phyloP scores from a whole-genome alignment of 2,113 vertebrate genomes.

The Mobula hypostoma region DNA sequence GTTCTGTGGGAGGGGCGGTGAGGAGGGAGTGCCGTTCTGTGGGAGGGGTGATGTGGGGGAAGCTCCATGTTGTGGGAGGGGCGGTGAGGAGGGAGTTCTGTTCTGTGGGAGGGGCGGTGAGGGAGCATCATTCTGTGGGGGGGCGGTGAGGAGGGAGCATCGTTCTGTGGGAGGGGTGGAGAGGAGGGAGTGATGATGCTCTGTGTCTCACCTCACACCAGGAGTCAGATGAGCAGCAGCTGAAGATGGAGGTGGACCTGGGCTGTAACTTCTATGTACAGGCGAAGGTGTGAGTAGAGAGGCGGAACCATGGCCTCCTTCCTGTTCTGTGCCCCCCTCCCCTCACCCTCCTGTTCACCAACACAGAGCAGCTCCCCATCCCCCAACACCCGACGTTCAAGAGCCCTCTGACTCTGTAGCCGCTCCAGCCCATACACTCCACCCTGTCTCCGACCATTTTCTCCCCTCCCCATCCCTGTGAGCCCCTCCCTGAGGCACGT shows the following conservation, averaged over 20 bases:
- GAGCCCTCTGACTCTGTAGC: not conserved
- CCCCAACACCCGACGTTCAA: too few relatives aligned
- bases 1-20: not conserved
- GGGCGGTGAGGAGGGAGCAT: too few relatives aligned
- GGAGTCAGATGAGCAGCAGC: conserved; percentile 57
- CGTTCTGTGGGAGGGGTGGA: too few relatives aligned
- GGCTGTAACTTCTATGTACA: conserved; percentile 82
- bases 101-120: too few relatives aligned
- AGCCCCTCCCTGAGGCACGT: not conserved
- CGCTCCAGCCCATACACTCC: too few relatives aligned
- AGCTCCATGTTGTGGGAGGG: too few relatives aligned
- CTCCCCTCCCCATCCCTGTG: too few relatives aligned
- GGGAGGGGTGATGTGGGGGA: too few relatives aligned
- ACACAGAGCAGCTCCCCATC: too few relatives aligned
- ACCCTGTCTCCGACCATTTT: not conserved
- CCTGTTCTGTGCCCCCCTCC: not conserved
- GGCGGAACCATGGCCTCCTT: not conserved
- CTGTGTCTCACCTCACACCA: conserved; percentile 41
- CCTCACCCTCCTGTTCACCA: not conserved
- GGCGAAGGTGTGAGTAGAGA: conserved; percentile 71
- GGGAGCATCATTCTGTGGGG: too few relatives aligned
- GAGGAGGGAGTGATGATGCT: not conserved
- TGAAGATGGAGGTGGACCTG: conserved; percentile 76
- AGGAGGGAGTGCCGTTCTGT: not conserved
- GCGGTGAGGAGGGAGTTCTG: too few relatives aligned